A percentile compares a stretch with the other conserved stretches of the same genome.
Evolutionary conservation across 2,888 invertebrate species (phyloP).

Genomic region (Sipha maydis): DNA sequence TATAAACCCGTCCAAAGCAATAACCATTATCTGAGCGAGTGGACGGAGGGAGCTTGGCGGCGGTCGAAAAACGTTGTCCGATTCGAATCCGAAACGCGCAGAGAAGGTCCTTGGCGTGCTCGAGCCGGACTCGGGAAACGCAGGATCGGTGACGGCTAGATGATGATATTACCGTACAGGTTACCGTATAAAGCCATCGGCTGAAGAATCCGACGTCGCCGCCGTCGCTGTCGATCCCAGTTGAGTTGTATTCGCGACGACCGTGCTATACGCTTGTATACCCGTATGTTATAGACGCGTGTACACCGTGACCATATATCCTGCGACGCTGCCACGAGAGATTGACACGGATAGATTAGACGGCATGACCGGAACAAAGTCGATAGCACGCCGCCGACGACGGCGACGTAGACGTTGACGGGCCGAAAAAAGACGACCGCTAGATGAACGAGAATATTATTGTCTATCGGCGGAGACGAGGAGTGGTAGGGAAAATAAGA

Average conservation of each 20-base stretch:
- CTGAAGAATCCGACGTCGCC: neutral
- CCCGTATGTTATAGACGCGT: neutral
- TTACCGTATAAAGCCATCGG: slow-evolving; percentile 57
- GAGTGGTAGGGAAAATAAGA: neutral
- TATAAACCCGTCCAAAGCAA: neutral
- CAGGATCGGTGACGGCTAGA: neutral
- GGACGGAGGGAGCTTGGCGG: neutral
- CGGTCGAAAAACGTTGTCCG: neutral
- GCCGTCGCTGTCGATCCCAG: too few relatives aligned
- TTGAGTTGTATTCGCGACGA: slow-evolving; percentile 30
- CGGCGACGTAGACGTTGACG: neutral
- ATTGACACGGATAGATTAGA: slow-evolving; percentile 58
- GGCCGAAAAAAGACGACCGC: slow-evolving; percentile 19
- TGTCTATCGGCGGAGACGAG: neutral
- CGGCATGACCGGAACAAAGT: slow-evolving; percentile 58
- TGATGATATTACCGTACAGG: slow-evolving; percentile 40
- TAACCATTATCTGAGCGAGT: neutral
- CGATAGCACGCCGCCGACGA: neutral
- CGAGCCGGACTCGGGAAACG: neutral
- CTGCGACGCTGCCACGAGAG: slow-evolving; percentile 14
- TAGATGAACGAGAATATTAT: neutral
- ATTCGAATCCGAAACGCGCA: neutral
- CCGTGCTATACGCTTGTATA: neutral
- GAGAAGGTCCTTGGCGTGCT: neutral
- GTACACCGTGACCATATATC: neutral